These are phyloP conservation scores for Dendrocopos noguchii DNA, from an alignment of 2,113 vertebrate species.

Conservation along the genomic window DNA sequence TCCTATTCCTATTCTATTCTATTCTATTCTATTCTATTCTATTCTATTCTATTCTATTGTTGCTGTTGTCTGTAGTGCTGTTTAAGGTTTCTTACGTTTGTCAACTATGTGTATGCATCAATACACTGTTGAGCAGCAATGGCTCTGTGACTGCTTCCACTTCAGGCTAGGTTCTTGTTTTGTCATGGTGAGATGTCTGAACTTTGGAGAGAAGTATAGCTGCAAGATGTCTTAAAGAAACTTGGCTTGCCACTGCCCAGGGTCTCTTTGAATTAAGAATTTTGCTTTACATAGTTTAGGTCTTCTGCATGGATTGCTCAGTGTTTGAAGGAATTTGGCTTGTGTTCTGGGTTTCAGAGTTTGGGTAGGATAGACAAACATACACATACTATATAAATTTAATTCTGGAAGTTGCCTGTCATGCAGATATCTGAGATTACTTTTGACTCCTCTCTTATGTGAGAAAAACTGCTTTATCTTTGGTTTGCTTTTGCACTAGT, in stretches of 20 bases:
- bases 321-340: background rate
- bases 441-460: background rate
- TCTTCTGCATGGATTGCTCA: background rate
- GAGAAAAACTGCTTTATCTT: background rate
- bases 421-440: background rate
- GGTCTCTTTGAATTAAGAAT: background rate
- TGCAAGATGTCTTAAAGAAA: background rate
- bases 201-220: background rate
- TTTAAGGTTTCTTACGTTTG: background rate
- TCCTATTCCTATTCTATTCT: no score
- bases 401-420: background rate
- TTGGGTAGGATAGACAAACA: background rate
- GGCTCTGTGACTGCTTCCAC: background rate
- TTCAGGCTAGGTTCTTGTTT: background rate
- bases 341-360: background rate
- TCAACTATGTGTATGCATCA: background rate
- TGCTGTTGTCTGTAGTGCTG: background rate
- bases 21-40: no score
- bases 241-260: background rate
- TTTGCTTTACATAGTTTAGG: background rate
- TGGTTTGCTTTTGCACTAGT: background rate
- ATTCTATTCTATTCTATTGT: no score
- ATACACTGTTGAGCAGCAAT: background rate
- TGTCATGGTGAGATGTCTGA: background rate
- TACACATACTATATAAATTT: accelerated